Evolutionary conservation across 2,113 vertebrate species (phyloP), one percentile per base, ranked within the genome.

Genomic region (Corythoichthys intestinalis): DNA sequence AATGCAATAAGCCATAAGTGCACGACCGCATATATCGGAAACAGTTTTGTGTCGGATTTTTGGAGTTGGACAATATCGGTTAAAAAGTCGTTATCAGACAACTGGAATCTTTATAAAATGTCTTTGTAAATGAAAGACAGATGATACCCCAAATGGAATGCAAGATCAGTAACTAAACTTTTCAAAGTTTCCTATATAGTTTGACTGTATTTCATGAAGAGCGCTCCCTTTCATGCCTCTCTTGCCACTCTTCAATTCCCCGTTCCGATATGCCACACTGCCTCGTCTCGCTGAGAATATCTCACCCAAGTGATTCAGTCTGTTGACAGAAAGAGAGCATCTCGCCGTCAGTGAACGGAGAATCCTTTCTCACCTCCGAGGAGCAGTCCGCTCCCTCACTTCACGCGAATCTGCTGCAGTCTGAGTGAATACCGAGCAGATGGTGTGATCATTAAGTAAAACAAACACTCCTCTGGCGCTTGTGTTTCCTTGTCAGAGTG

Each of bases 381-480:
- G 67, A 76, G 73, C 65, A 39, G 66, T 67, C 70, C 44, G 15
- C 49, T 52, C 66, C 80, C 73, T 79, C 71, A 4, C 37, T 10
- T 61, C 64, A 3, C 49, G 46, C 59, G 66, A 80, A 78, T 75
- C 74, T 15, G 67, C 68, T 72, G 83, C 34, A 37, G n/a, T 77
- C 41, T 57, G 82, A 76, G 80, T 86, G 79, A 83, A 83, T 72
- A 75, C 48, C 0, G 67, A 83, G 72, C 84, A 85, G 82, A 87
- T 84, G 82, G 88, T 71, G 67, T 57, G 64, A 78, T 85, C 75
- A 35, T 85, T 72, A 75, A 76, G 75, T 56, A 77, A 85, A 85
- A 83, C 81, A 83, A 86, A 85, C 82, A 69, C 67, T 78, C 20
- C 56, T 80, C 66, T 82, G 69, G 59, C 60, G 63, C 61, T 71